These are phyloP conservation scores for Thelaira solivaga DNA, from an alignment of 2,888 invertebrate species.

Conservation along the genomic window DNA sequence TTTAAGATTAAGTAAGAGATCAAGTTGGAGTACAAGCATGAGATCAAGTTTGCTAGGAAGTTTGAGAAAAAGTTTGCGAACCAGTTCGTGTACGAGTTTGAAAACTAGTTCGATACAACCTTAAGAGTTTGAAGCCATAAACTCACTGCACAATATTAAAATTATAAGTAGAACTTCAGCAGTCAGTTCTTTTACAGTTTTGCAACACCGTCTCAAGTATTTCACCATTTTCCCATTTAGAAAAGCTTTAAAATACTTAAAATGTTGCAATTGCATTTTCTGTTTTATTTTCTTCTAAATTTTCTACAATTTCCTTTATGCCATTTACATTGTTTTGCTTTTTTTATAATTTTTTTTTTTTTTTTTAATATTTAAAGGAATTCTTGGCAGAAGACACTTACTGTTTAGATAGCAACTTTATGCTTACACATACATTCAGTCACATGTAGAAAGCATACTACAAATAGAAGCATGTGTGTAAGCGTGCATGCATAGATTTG, in stretches of 20 bases:
- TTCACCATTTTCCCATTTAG: neutral
- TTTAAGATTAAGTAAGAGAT: too few relatives aligned
- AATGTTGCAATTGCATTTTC: conserved; percentile 39
- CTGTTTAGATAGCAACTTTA: conserved; percentile 33
- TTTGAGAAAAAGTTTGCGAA: too few relatives aligned
- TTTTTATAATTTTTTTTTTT: neutral
- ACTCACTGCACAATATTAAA: too few relatives aligned
- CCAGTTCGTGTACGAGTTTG: too few relatives aligned
- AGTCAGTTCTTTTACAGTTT: too few relatives aligned
- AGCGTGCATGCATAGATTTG: neutral
- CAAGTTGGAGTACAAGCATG: too few relatives aligned
- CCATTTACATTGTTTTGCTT: conserved; percentile 31
- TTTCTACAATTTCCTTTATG: conserved; percentile 52
- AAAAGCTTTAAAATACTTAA: conserved; percentile 50
- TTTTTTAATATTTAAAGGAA: neutral
- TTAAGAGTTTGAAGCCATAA: too few relatives aligned
- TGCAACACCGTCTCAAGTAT: neutral
- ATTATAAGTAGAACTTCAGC: too few relatives aligned
- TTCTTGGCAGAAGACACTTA: conserved; percentile 51
- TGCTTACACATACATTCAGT: neutral
- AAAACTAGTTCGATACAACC: too few relatives aligned
- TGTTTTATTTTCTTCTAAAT: conserved; percentile 12
- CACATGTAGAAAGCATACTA: too few relatives aligned
- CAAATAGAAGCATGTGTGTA: neutral
- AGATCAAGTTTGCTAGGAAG: too few relatives aligned